Base-by-base conservation (phyloP, 2,797 vertebrate species). In the Sebastes nivosus region DNA sequence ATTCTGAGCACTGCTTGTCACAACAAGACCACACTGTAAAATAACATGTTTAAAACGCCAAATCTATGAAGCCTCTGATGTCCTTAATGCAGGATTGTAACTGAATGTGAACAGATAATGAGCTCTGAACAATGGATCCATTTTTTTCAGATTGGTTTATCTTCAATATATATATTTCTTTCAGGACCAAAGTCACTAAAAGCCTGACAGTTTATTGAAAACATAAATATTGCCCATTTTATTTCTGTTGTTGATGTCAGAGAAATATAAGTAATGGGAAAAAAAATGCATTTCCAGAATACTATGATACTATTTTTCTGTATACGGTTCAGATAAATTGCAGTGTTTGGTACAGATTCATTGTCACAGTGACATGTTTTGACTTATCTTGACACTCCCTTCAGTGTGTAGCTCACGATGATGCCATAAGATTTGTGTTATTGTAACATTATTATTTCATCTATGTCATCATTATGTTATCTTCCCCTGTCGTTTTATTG, bases 391-490 rank as follows among this genome's bases (percentile, higher is more conserved):
- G 58, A 50, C 52, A 20, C 36, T 27, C 34, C 42, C 30, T 16
- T 34, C 25, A 32, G 16, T 27, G 18, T 58, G 71, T 52, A 9
- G 27, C 67, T 75, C 59, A 25, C 3, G 1, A 38, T 60, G 65
- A 30, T n/a, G 30, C 22, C 24, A 29, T 20, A 10, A 42, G 46
- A 64, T 57, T 57, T 52, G 29, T 58, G 22, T 27, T 29, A 5
- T 36, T 30, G 32, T 50, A 54, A 65, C 59, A 24, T 60, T 32
- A 42, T 80, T 24, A 81, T 83, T 83, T 59, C 30, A n/a, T 65
- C 42, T 30, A 1, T 74, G 63, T 80, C 54, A 69, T 75, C 66
- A 66, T 75, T n/a, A 22, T 42, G 50, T 61, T 4, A 64, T 67
- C 55, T 59, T 66, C 54, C n/a, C 16, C 22, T 29, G 54, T 52